Base-by-base conservation (phyloP, 2,113 vertebrate genomes). In the Fulica atra region DNA sequence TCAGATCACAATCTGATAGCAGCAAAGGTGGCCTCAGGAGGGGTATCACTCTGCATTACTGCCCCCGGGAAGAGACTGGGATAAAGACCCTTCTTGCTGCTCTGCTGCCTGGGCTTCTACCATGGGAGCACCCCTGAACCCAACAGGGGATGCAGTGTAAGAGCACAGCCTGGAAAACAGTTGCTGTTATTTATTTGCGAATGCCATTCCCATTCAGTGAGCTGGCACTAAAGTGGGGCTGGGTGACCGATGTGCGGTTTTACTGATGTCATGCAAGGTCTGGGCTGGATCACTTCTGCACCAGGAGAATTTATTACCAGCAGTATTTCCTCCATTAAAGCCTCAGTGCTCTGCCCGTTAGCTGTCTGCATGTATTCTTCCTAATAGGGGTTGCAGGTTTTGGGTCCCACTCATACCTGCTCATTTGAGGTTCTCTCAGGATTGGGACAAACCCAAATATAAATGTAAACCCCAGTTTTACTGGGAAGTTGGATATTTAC, bases 391-490 rank as follows among this genome's bases (percentile, higher is more conserved):
- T 23, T 1, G 1, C 38, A 61, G 29, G 50, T 76, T 87, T 79
- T 0, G 0, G 8, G 31, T 80, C 17, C n/a, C 4, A 2, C 26
- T 76, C 33, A 24, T 16, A 11, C 1, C 2, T 36, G 13, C 11
- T 46, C 33, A 19, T 38, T 23, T 5, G 4, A 86, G 44, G 8
- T 4, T 81, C 38, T 89, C 0, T 0, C 23, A 69, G 31, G 25
- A 11, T 35, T 54, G 29, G 10, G 21, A 40, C 20, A 42, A 46
- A 89, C 51, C 2, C 2, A 73, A 25, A n/a, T 50, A 38, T 86
- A 28, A 38, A 13, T 3, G 2, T 36, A 89, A 81, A 63, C 6
- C 16, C 50, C 46, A 14, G 19, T 40, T 88, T 71, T 65, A 14
- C 31, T 76, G 44, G 16, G 50, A 85, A 65, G 38, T 5, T 73